Conservation (phyloP, 2,113 vertebrate species). For the Chitala chitala region DNA sequence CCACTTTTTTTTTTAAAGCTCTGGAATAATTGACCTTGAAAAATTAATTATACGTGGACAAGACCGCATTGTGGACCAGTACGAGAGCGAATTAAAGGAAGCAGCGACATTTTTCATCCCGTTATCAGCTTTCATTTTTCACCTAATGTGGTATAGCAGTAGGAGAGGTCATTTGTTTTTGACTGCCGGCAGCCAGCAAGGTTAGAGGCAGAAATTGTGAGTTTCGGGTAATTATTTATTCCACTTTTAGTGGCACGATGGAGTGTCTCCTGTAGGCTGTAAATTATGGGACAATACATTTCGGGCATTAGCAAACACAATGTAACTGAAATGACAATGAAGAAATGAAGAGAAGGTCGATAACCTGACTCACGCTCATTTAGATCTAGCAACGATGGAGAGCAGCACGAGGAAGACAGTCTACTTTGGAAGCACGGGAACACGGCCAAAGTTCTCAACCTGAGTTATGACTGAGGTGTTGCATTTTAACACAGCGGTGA, state of each 20-base stretch:
- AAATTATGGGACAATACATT: not conserved
- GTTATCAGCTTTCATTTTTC: conserved; percentile 27
- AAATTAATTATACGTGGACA: conserved; percentile 33
- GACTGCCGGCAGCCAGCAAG: conserved; percentile 6
- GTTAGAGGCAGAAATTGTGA: conserved; percentile 10
- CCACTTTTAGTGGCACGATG: not conserved
- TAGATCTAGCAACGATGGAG: too few relatives aligned
- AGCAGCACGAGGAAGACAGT: too few relatives aligned
- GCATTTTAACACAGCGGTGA: too few relatives aligned
- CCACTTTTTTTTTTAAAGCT: conserved; percentile 19
- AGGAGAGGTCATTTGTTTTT: conserved; percentile 19
- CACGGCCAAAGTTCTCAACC: too few relatives aligned
- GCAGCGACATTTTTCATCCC: conserved; percentile 14
- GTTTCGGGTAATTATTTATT: conserved; percentile 12
- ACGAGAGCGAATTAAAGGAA: conserved; percentile 21
- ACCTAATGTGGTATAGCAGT: conserved; percentile 12
- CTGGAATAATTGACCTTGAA: conserved; percentile 33
- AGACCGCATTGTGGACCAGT: conserved; percentile 13
- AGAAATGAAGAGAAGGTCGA: too few relatives aligned
- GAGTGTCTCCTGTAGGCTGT: not conserved
- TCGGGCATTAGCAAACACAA: not conserved
- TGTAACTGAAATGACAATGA: not conserved
- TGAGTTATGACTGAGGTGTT: too few relatives aligned
- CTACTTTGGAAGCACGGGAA: too few relatives aligned
- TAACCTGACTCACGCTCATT: too few relatives aligned